Percentiles rank a stretch among this genome's conserved stretches.
Evolutionary conservation across 2,888 invertebrate species (phyloP).

Genomic region (Drosophila borborema): DNA sequence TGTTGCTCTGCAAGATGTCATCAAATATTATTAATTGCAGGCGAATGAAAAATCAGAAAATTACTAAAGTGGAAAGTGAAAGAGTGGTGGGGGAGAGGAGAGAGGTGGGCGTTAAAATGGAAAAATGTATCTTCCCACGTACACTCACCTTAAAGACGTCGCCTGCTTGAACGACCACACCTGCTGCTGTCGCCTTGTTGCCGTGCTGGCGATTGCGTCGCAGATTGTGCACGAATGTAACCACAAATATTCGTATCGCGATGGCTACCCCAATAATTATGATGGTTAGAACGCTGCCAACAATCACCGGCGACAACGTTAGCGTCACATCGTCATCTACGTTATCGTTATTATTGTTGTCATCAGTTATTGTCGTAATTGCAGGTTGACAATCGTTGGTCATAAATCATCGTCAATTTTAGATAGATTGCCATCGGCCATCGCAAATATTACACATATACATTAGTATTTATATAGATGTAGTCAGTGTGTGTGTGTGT

Average conservation of each 20-base stretch:
- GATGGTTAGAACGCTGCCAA: slow-evolving; percentile 85
- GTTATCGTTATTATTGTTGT: slow-evolving; percentile 46
- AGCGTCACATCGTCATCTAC: slow-evolving; percentile 84
- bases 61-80: neutral
- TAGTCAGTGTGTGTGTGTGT: neutral
- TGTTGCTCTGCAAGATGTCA: slow-evolving; percentile 69
- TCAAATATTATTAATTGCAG: slow-evolving; percentile 35
- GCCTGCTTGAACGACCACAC: slow-evolving; percentile 80
- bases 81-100: neutral
- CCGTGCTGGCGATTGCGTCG: slow-evolving; percentile 84
- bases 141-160: slow-evolving; percentile 84
- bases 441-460: slow-evolving; percentile 41
- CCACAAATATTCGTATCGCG: slow-evolving; percentile 84
- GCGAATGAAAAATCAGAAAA: neutral
- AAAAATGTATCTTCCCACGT: neutral
- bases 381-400: slow-evolving; percentile 69
- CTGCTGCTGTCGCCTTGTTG: slow-evolving; percentile 82
- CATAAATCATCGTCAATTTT: slow-evolving; percentile 73
- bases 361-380: slow-evolving; percentile 65
- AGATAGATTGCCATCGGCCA: slow-evolving; percentile 60
- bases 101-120: too few relatives aligned
- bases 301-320: slow-evolving; percentile 84
- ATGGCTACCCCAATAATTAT: slow-evolving; percentile 85
- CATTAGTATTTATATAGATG: neutral
- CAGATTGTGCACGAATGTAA: slow-evolving; percentile 84